Evolutionary conservation across 2,797 vertebrate species (phyloP).

Genomic region (Pygocentrus nattereri): DNA sequence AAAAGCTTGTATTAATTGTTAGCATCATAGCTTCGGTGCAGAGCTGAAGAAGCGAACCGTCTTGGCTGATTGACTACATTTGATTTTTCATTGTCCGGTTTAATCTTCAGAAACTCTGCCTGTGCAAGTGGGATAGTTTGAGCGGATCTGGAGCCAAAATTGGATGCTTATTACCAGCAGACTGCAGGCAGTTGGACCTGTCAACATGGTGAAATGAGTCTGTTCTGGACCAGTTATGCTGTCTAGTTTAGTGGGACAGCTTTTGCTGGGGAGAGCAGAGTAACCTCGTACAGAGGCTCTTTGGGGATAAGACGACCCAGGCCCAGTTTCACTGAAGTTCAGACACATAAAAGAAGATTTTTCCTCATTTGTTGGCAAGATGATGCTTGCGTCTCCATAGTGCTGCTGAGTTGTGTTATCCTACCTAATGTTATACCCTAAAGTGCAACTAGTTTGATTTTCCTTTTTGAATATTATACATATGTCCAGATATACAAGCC

Average conservation of each 20-base stretch:
- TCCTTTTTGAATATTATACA: too few species aligned
- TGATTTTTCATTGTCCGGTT: neutral
- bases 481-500: too few species aligned
- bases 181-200: neutral
- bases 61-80: too few species aligned
- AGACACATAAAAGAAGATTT: constrained; percentile 4
- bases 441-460: neutral
- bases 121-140: neutral
- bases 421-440: neutral
- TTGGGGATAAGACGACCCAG: constrained; percentile 9
- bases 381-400: neutral
- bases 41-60: too few species aligned
- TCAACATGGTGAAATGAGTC: constrained; percentile 17
- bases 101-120: neutral
- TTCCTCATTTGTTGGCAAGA: neutral
- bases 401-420: too few species aligned
- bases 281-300: constrained; percentile 25
- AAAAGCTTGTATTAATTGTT: too few species aligned
- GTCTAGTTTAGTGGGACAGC: constrained; percentile 31
- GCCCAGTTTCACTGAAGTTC: constrained; percentile 20
- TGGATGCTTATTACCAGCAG: neutral
- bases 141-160: neutral
- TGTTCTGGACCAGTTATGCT: constrained; percentile 40
- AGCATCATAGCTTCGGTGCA: too few species aligned
- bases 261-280: constrained; percentile 33